A percentile compares a stretch with the other conserved stretches of the same genome.
Conservation (phyloP, 2,797 vertebrate genomes). For the Ficedula albicollis region DNA sequence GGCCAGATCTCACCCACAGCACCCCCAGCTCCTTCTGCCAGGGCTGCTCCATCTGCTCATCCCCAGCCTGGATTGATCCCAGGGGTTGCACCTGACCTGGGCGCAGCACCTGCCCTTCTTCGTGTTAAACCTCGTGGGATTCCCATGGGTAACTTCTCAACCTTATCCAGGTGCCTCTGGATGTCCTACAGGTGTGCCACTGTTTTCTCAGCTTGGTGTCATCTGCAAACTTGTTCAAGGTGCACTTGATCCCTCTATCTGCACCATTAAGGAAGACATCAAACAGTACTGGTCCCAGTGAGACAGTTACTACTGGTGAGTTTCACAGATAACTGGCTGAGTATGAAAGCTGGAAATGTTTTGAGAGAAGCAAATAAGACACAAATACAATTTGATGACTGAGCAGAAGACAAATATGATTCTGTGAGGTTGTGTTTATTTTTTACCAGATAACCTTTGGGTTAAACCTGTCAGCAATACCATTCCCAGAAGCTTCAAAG, state of each 20-base stretch:
- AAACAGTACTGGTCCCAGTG: background rate
- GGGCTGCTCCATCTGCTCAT: background rate
- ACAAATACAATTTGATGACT: background rate
- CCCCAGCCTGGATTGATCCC: background rate
- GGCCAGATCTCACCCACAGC: background rate
- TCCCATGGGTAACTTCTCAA: background rate
- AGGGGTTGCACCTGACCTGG: fast-evolving
- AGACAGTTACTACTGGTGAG: background rate
- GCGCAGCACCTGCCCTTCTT: background rate
- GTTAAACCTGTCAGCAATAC: background rate
- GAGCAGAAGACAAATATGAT: background rate
- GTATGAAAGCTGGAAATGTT: background rate
- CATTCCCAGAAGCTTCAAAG: background rate
- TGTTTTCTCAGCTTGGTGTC: background rate
- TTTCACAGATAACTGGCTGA: background rate
- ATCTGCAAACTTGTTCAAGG: background rate
- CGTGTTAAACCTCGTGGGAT: background rate
- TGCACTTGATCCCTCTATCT: background rate
- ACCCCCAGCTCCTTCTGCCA: background rate
- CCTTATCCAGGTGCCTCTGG: background rate
- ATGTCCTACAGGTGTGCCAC: background rate
- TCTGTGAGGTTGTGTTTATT: background rate
- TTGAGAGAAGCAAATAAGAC: background rate
- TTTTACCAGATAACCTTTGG: constrained; percentile 15
- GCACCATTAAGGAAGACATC: background rate